phyloP scores from a whole-genome alignment of 2,113 vertebrate genomes.

The Lutjanus erythropterus region DNA sequence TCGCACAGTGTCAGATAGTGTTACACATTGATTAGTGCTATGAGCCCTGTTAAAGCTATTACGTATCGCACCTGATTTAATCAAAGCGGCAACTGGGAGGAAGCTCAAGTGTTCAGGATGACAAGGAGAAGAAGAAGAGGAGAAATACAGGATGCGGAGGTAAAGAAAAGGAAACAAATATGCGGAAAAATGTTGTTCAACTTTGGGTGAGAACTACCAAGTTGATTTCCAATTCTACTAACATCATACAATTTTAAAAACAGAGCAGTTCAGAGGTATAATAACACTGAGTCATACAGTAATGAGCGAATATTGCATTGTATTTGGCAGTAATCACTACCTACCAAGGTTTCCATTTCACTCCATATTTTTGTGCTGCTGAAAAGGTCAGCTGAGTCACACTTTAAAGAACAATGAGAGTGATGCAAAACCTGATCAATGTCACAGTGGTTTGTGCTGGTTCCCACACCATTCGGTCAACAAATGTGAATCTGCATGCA shows the following conservation, averaged over 20 bases:
- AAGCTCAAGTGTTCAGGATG: background rate
- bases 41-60: conserved; percentile 12
- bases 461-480: no score
- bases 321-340: no score
- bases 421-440: no score
- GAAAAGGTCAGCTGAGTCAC: no score
- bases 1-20: conserved; percentile 13
- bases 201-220: background rate
- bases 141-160: background rate
- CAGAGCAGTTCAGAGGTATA: background rate
- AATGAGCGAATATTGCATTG: background rate
- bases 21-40: conserved; percentile 16
- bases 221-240: background rate
- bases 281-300: background rate
- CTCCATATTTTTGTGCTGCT: no score
- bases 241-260: no score
- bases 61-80: conserved; percentile 20
- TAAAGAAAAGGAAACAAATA: background rate
- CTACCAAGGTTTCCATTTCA: no score
- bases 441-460: no score
- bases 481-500: no score
- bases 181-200: background rate
- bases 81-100: background rate
- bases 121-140: background rate
- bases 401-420: no score